Base-by-base conservation (phyloP, 1,140 invertebrate species). In the Caenorhabditis elegans region DNA sequence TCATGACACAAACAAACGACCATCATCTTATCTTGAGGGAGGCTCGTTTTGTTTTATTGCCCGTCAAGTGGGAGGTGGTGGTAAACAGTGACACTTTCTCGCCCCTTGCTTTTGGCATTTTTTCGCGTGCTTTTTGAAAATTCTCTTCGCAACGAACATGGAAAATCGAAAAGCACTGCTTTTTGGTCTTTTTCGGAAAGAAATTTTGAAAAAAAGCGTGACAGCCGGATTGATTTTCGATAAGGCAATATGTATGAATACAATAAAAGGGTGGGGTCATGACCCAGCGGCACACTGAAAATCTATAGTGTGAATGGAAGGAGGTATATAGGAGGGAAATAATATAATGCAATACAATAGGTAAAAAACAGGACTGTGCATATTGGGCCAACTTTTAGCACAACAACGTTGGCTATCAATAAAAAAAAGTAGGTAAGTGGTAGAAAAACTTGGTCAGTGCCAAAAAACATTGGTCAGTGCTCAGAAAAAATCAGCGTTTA, bases 11-110 rank as follows among this genome's bases (percentile, higher is more conserved):
- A n/a, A 70, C 1, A 34, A 6, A 60, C 19, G 6, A 13, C 15
- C 13, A 48, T n/a, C 47, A n/a, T 0, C 15, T 34, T 70, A 39
- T 70, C 60, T 39, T 70, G 34, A 70, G n/a, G 34, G 10, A 31
- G 34, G 11, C n/a, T n/a, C n/a, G n/a, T n/a, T n/a, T 39, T 70
- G 60, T 70, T 70, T 70, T 70, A 70, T 70, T 70, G 60, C 60
- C 47, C 60, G 60, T 70, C 60, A 70, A 70, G 60, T 70, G 60
- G 60, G 60, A 70, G 60, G 60, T 70, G 60, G 53, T n/a, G n/a
- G n/a, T 70, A 70, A 70, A 70, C 60, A 70, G 60, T 70, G 34
- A 39, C 60, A 70, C 60, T 60, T 60, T 22, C n/a, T 60, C 17
- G 3, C 28, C 53, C 22, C 60, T 34, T 19, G 4, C 28, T n/a